Base-by-base conservation (phyloP, 35 echinoderm and acorn worm species). In the Apostichopus parvimensis region DNA sequence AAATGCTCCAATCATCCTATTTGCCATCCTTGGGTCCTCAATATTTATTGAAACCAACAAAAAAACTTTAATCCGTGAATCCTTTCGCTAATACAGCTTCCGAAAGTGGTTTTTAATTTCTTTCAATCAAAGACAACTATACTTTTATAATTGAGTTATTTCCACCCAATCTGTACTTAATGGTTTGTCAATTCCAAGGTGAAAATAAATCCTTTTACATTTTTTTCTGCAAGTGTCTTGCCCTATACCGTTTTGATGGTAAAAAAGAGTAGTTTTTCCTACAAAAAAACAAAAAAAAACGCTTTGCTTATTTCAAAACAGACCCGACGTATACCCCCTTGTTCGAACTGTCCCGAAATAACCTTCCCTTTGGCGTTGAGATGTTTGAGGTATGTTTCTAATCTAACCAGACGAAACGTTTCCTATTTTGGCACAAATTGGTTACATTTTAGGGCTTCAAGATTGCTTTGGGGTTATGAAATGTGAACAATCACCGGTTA, bases 351-450 rank as follows among this genome's bases (percentile, higher is more conserved):
- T 84, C 54, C 58, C 81, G 17, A 10, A 84, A 59, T 84, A 59
- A 84, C 81, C 81, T 84, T 60, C 81, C 81, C 81, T 84, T 56
- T 84, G 81, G 81, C 81, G 81, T 84, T 84, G 81, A 56, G 55
- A 73, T 13, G 10, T 21, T 73, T 18, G 71, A 60, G 71, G 71
- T 6, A 73, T 73, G 17, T 18, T 84, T 84, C 24, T 55, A 84
- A 84, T 59, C 58, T 58, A 84, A 59, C 54, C 81, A 84, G 81
- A 25, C 81, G 81, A 18, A 59, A 84, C 81, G 55, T 56, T n/a
- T 59, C 81, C 81, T 59, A 84, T 84, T 84, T 84, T 84, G 8
- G 7, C 28, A 59, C 81, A 84, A 56, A 84, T 56, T 84, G 58
- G 81, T 73, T 73, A 73, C 71, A 73, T 73, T 73, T 73, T 73